Evolutionary conservation across 1,140 invertebrate species (phyloP).

Genomic region (Heliconius congener): DNA sequence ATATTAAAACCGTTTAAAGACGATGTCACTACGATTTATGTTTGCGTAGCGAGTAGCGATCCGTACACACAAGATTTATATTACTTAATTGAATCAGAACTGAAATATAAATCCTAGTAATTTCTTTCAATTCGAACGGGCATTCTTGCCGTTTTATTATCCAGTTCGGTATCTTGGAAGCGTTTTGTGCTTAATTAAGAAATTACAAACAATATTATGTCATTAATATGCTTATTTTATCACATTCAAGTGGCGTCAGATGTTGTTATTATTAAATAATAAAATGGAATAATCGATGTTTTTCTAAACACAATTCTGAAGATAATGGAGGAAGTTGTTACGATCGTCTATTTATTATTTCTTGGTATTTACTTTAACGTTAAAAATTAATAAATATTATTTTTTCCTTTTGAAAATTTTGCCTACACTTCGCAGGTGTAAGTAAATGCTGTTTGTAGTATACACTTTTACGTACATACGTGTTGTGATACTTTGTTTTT

Average conservation of each 20-base stretch:
- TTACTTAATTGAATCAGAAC: slow-evolving; percentile 33
- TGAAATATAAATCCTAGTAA: too few relatives aligned
- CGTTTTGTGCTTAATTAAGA: too few relatives aligned
- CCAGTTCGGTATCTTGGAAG: too few relatives aligned
- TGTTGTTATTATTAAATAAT: too few relatives aligned
- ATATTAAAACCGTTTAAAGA: slow-evolving; percentile 26
- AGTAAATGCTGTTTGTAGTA: too few relatives aligned
- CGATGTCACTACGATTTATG: slow-evolving; percentile 33
- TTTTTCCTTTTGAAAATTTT: background rate
- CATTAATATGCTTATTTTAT: too few relatives aligned
- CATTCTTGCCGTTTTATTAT: too few relatives aligned
- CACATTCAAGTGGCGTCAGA: too few relatives aligned
- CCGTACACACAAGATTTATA: slow-evolving; percentile 14
- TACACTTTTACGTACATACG: too few relatives aligned
- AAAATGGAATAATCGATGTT: background rate
- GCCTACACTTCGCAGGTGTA: too few relatives aligned
- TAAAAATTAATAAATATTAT: background rate
- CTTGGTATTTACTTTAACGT: background rate
- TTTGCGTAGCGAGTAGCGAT: background rate
- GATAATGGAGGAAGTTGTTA: slow-evolving; percentile 25
- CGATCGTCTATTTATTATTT: slow-evolving; percentile 1
- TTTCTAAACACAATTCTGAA: background rate
- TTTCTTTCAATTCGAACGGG: too few relatives aligned
- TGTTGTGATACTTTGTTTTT: background rate
- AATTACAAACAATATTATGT: too few relatives aligned